These are phyloP conservation scores for Ceratoteleas bidentatus DNA, from an alignment of 1,140 invertebrate species.

Conservation along the genomic window DNA sequence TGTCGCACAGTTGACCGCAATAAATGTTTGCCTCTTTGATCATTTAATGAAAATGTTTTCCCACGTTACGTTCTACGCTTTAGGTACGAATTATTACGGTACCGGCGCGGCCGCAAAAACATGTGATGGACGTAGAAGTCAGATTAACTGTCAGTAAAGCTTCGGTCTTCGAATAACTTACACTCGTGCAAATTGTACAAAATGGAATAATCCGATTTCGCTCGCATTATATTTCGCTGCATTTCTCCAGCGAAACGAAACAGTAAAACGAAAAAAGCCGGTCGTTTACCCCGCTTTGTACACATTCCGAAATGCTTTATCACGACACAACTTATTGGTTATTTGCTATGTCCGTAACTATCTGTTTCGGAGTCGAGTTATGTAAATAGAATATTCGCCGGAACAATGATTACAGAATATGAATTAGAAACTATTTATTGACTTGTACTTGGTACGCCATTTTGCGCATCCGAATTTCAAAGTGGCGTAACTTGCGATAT, in stretches of 20 bases:
- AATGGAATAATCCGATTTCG: slow-evolving; percentile 12
- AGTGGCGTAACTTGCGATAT: not conserved
- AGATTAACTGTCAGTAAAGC: slow-evolving; percentile 3
- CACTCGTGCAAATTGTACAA: slow-evolving; percentile 11
- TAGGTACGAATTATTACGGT: too few relatives aligned
- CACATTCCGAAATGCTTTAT: slow-evolving; percentile 1
- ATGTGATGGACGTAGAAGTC: slow-evolving; percentile 3
- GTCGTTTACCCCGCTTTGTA: not conserved
- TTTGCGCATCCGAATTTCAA: not conserved
- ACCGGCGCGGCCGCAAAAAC: not conserved
- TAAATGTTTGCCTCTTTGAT: too few relatives aligned
- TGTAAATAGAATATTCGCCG: slow-evolving; percentile 6
- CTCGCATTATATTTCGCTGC: slow-evolving; percentile 3
- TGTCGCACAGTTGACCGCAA: too few relatives aligned
- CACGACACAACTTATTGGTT: not conserved
- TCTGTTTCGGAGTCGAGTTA: not conserved
- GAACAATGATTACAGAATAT: slow-evolving; percentile 17
- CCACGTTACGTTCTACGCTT: too few relatives aligned
- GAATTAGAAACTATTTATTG: slow-evolving; percentile 23
- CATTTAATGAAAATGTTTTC: too few relatives aligned
- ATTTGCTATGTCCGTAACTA: slow-evolving; percentile 2
- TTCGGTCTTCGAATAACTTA: slow-evolving; percentile 10
- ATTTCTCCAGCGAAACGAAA: slow-evolving; percentile 3
- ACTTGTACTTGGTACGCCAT: not conserved
- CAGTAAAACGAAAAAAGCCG: not conserved